Base-by-base conservation (phyloP, 2,888 invertebrate species). In the Orthonevra nobilis region DNA sequence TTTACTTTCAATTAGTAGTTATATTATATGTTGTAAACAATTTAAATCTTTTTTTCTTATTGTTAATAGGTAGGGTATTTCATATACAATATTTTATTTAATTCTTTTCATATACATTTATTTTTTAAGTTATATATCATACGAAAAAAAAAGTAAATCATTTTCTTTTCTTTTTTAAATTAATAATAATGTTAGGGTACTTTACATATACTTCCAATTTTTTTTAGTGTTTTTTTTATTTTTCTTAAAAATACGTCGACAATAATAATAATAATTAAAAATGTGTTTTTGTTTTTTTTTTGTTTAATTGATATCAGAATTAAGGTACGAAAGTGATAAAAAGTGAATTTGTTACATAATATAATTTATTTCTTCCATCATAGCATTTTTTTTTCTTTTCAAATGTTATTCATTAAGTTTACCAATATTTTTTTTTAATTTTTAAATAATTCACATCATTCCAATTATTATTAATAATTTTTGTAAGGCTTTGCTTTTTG, bases 241-340 rank as follows among this genome's bases (percentile, higher is more conserved):
- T 54, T 14, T 50, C 52, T 66, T 77, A 72, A 72, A 58, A 26
- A 52, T 77, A 77, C 46, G 14, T 69, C 12, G 14, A 23, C 5
- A 23, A 5, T 44, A 34, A 60, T 32, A 32, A 46, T 60, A 61
- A 52, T 54, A 63, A 52, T 77, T 2, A 38, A 64, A 68, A 73
- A 50, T 40, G 14, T 38, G 20, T n/a, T 14, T 42, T 50, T 56
- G 9, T 36, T 52, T 60, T 56, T 60, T 20, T 50, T 28, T 30
- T 50, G 20, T 63, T 36, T 64, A 36, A 54, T 60, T 64, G 63
- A 75, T 64, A 60, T 60, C 54, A 56, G 60, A 72, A 77, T 77
- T 60, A 73, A 79, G 79, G 79, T 79, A 79, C 79, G 79, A 79
- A 79, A 79, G 79, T 79, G 79, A 79, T 79, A 73, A 79, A 68